Percentiles rank a stretch among this genome's conserved stretches.
Conservation (phyloP, 2,797 vertebrate species). For the Brachyrhaphis roseni region DNA sequence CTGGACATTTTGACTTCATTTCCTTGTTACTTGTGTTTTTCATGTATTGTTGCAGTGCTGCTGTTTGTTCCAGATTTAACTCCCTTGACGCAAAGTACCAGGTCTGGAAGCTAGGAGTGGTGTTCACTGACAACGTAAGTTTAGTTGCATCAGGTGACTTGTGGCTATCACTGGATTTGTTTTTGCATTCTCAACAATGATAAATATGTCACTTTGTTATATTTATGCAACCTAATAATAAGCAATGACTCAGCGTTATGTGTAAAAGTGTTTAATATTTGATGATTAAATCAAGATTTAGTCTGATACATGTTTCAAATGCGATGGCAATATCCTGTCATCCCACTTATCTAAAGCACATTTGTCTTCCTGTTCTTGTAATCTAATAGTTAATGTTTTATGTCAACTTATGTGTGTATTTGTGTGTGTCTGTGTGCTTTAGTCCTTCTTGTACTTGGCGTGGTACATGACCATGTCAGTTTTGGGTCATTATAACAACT, state of each 20-base stretch:
- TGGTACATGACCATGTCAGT: conserved; percentile 81
- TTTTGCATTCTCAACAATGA: conserved; percentile 22
- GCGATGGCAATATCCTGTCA: conserved; percentile 69
- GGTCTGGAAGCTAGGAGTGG: conserved; percentile 82
- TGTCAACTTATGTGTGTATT: conserved; percentile 36
- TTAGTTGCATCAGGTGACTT: background rate
- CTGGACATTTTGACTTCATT: conserved; percentile 40
- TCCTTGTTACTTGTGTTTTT: conserved; percentile 11
- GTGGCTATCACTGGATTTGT: conserved; percentile 9
- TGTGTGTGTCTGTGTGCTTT: conserved; percentile 28
- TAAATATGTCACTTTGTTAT: conserved; percentile 24
- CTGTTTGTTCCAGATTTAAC: conserved; percentile 65
- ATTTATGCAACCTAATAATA: conserved; percentile 25
- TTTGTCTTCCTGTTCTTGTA: conserved; percentile 47
- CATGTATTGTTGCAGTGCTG: conserved; percentile 1
- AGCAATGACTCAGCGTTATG: conserved; percentile 2
- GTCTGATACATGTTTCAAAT: conserved; percentile 21
- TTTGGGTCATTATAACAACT: conserved; percentile 83
- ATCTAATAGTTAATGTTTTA: conserved; percentile 51
- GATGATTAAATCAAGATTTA: conserved; percentile 39
- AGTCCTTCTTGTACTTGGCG: conserved; percentile 81
- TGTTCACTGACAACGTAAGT: conserved; percentile 82
- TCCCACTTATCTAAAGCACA: conserved; percentile 68
- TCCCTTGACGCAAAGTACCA: conserved; percentile 79
- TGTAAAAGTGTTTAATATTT: conserved; percentile 34